A percentile compares a stretch with the other conserved stretches of the same genome.
Conservation (phyloP, 1,140 invertebrate genomes). For the Elysia chlorotica region DNA sequence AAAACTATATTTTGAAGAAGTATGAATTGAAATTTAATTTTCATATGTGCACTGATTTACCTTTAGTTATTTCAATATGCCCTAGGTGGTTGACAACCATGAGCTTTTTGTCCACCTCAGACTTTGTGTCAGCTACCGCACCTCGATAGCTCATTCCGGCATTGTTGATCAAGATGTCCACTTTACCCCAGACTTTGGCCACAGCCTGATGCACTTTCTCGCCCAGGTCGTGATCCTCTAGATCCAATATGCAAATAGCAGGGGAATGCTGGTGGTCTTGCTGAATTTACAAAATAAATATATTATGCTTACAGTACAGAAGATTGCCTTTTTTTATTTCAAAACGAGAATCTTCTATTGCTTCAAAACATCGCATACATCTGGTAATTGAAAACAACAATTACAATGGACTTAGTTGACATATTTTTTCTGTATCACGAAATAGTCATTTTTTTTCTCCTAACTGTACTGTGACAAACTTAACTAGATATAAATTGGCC, state of each 20-base stretch:
- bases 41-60: too few relatives aligned
- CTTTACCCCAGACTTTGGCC: slow-evolving; percentile 69
- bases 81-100: slow-evolving; percentile 97
- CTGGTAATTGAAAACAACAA: too few relatives aligned
- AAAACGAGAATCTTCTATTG: too few relatives aligned
- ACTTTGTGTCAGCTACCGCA: slow-evolving; percentile 73
- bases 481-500: too few relatives aligned
- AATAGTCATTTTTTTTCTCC: too few relatives aligned
- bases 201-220: slow-evolving; percentile 71
- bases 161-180: slow-evolving; percentile 94
- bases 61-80: slow-evolving; percentile 87
- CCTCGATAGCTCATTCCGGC: slow-evolving; percentile 87
- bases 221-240: slow-evolving; percentile 73
- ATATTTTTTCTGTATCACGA: too few relatives aligned
- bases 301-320: background rate
- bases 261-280: slow-evolving; percentile 61
- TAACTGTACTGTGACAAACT: too few relatives aligned
- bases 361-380: too few relatives aligned
- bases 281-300: background rate
- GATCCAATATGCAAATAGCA: slow-evolving; percentile 76
- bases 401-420: too few relatives aligned
- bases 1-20: too few relatives aligned
- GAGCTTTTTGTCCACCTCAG: slow-evolving; percentile 86
- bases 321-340: too few relatives aligned
- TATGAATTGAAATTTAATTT: too few relatives aligned